A percentile compares a stretch with the other conserved stretches of the same genome.
Conservation (phyloP, 2,113 vertebrate genomes). For the Lontra canadensis region DNA sequence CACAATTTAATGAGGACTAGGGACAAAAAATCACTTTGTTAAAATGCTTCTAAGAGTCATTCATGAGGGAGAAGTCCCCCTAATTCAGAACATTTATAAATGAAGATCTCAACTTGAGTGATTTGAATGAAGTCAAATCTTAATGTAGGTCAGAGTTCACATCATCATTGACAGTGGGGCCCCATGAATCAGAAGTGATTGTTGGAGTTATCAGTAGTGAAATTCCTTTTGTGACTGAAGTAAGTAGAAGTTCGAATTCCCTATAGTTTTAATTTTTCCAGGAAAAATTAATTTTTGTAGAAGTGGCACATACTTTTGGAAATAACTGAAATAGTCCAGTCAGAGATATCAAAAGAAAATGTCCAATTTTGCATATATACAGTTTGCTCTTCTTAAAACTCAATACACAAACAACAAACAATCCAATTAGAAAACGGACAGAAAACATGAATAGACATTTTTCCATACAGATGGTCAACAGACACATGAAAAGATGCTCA, state of each 20-base stretch:
- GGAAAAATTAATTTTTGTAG: neutral
- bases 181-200: neutral
- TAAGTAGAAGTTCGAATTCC: neutral
- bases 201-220: neutral
- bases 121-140: neutral
- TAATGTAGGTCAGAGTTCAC: neutral
- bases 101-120: neutral
- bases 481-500: neutral
- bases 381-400: neutral
- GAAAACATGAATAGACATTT: neutral
- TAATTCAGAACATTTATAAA: neutral
- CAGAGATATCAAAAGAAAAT: neutral
- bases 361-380: neutral
- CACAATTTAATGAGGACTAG: neutral
- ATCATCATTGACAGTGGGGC: neutral
- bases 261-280: neutral
- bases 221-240: constrained; percentile 13
- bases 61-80: neutral
- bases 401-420: neutral
- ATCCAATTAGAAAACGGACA: neutral
- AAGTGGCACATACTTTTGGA: neutral
- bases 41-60: constrained; percentile 23
- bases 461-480: neutral
- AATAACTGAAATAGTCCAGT: neutral
- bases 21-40: neutral